Evolutionary conservation across 2,797 vertebrate genomes (phyloP).

Genomic region (Sebastes oblongus): DNA sequence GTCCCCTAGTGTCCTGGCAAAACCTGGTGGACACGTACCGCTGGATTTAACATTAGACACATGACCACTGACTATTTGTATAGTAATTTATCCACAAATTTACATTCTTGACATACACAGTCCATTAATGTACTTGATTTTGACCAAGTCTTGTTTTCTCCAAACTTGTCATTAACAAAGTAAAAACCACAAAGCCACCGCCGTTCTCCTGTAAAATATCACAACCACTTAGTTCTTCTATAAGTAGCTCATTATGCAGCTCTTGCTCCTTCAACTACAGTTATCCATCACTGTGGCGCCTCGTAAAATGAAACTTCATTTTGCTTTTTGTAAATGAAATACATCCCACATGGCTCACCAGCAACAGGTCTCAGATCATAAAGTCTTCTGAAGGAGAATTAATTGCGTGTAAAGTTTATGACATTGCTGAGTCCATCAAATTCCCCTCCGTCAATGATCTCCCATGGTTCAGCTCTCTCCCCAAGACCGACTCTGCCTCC

Average conservation of each 20-base stretch:
- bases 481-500: constrained; percentile 17
- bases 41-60: too few species aligned
- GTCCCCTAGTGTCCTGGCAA: background rate
- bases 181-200: constrained; percentile 30
- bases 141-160: background rate
- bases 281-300: constrained; percentile 37
- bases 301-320: constrained; percentile 32
- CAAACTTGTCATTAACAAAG: background rate
- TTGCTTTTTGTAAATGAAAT: constrained; percentile 53
- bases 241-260: constrained; percentile 30
- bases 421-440: constrained; percentile 29
- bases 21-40: background rate
- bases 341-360: constrained; percentile 19
- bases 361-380: constrained; percentile 46
- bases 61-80: too few species aligned
- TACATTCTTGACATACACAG: too few species aligned
- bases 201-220: constrained; percentile 25
- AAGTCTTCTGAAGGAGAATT: constrained; percentile 26
- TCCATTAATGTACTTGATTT: background rate
- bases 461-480: constrained; percentile 3
- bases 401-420: constrained; percentile 57
- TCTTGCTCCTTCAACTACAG: constrained; percentile 13
- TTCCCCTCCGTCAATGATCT: background rate
- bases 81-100: too few species aligned
- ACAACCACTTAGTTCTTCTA: constrained; percentile 22